These are phyloP conservation scores for Halcyon smyrnensis DNA, from an alignment of 2,797 vertebrate species.

Conservation along the genomic window DNA sequence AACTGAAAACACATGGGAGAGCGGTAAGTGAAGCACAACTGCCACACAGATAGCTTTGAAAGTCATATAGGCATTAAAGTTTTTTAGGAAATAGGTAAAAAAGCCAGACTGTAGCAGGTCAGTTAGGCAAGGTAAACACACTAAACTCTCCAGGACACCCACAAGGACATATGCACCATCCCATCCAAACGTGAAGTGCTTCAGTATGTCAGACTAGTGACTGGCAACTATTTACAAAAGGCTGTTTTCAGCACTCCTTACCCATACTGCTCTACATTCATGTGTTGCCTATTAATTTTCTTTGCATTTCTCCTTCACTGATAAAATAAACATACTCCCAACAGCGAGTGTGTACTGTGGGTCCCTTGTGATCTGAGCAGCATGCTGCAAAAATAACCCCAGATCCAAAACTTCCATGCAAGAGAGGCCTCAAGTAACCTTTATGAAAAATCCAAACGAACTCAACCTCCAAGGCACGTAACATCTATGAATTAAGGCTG, in stretches of 20 bases:
- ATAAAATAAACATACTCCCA: slow-evolving; percentile 2
- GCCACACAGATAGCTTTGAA: neutral
- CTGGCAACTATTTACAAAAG: neutral
- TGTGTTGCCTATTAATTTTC: neutral
- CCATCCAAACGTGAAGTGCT: neutral
- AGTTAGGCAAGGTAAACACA: neutral
- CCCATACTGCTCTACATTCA: neutral
- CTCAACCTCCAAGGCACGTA: neutral
- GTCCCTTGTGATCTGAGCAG: neutral
- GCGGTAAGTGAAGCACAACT: neutral
- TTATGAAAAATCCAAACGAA: neutral
- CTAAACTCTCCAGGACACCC: neutral
- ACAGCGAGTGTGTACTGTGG: neutral
- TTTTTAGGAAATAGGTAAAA: neutral
- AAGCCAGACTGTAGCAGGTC: neutral
- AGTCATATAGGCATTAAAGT: neutral
- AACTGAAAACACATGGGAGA: neutral
- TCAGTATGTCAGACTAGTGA: neutral
- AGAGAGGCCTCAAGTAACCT: neutral
- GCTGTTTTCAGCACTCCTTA: neutral
- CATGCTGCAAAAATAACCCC: neutral
- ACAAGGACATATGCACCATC: neutral
- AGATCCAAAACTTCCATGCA: neutral
- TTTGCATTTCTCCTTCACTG: neutral
- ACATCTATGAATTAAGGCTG: neutral